Evolutionary conservation across 2,888 invertebrate species (phyloP), one percentile per base, ranked within the genome.

Genomic region (Diabrotica balteata): DNA sequence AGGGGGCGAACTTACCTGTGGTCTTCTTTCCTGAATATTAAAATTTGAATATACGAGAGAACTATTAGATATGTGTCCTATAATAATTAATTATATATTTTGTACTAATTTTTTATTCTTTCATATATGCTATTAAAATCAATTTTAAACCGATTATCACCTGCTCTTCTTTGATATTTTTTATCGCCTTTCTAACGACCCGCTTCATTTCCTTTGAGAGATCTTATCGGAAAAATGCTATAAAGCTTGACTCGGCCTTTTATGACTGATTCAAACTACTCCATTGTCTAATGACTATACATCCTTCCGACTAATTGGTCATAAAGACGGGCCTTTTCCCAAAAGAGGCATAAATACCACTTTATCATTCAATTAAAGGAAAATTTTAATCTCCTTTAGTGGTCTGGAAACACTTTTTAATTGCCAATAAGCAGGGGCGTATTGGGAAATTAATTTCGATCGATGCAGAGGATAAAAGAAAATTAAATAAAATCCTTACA

Each of bases 351-450:
- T 64, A 61, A 69, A 69, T 69, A 61, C 67, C 54, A 59, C 67
- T 63, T 67, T 67, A 69, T 67, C 69, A 67, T 69, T 69, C 69
- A 69, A 67, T 69, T 69, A 69, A 59, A 57, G 59, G 60, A 57
- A 60, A 69, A 67, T 69, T 69, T 67, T 66, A 67, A 67, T 67
- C 64, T 61, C 52, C 62, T 60, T 61, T 66, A 66, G 66, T 60
- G 61, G 57, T 32, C 46, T 60, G 63, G 60, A 63, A 64, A 61
- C 58, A 65, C 62, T 65, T 69, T 69, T 69, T 69, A 69, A 69
- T 69, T 63, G 67, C 69, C 47, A 51, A 53, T 51, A 51, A 9
- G 64, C 59, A 59, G 59, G 76, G 44, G 49, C 57, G 63, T 59
- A 50, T 57, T 54, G 17, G 52, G 54, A 52, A 55, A 59, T 70